Evolutionary conservation across 2,888 invertebrate genomes (phyloP).

Genomic region (Nasonovia ribisnigri): DNA sequence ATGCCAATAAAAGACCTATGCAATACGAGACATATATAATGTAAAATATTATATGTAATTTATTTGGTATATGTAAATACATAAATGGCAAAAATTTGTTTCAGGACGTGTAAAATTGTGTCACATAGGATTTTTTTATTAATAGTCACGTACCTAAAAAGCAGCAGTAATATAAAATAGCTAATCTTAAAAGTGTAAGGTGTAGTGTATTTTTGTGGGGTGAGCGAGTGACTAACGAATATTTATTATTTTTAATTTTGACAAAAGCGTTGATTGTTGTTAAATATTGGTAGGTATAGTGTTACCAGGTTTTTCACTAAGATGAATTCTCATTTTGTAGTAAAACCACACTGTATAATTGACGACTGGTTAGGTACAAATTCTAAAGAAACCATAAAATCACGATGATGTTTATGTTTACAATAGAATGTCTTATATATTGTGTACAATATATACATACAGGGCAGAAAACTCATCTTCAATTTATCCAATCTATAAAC

Average conservation of each 20-base stretch:
- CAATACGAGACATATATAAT: not conserved
- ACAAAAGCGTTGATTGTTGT: not conserved
- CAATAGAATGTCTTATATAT: no score
- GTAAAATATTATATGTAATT: not conserved
- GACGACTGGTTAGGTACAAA: no score
- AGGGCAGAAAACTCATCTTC: no score
- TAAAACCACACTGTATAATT: no score
- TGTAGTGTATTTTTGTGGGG: not conserved
- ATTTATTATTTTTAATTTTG: slow-evolving; percentile 7
- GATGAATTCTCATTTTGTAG: no score
- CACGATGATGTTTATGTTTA: no score
- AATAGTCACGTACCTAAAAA: not conserved
- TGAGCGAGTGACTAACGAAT: not conserved
- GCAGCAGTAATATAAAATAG: not conserved
- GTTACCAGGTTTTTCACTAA: no score
- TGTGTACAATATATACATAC: no score
- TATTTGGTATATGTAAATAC: not conserved
- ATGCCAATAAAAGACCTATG: not conserved
- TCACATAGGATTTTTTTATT: not conserved
- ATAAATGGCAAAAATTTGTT: not conserved
- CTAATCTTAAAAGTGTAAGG: not conserved
- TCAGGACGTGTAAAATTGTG: not conserved
- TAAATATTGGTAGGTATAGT: not conserved
- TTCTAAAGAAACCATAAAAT: no score
- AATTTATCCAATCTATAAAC: no score